Percentiles rank a stretch among this genome's conserved stretches.
Evolutionary conservation across 1,140 invertebrate species (phyloP).

Genomic region (Diuraphis noxia): DNA sequence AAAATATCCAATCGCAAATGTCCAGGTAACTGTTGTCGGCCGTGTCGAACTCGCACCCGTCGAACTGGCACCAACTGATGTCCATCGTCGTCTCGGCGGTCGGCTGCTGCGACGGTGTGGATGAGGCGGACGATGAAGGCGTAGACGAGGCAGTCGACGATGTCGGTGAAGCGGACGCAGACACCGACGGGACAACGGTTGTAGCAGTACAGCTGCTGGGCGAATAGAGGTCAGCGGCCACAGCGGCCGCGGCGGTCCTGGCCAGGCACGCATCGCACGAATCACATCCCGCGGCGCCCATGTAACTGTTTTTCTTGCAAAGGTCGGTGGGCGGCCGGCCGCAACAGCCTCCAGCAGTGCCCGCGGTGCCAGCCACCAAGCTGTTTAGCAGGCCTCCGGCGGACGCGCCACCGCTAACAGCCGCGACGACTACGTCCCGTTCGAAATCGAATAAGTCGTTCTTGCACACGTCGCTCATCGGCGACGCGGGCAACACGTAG

Average conservation of each 20-base stretch:
- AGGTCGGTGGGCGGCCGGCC: conserved; percentile 23
- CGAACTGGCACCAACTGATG: conserved; percentile 52
- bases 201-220: background rate
- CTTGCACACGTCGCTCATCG: conserved; percentile 48
- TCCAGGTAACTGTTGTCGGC: conserved; percentile 51
- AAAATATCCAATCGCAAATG: conserved; percentile 50
- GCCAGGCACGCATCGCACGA: conserved; percentile 1
- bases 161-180: background rate
- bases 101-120: background rate
- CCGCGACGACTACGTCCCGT: conserved; percentile 23
- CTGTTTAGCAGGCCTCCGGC: background rate
- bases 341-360: background rate
- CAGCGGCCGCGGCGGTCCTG: background rate
- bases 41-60: conserved; percentile 43
- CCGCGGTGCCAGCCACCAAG: background rate
- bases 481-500: conserved; percentile 48
- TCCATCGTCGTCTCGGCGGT: conserved; percentile 48
- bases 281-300: conserved; percentile 39
- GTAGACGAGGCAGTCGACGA: background rate
- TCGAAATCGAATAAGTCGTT: conserved; percentile 38
- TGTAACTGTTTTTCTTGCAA: conserved; percentile 47
- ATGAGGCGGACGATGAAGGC: background rate
- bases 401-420: background rate
- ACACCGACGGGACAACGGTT: too few relatives aligned
- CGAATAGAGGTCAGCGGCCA: background rate